Evolutionary conservation across 2,888 invertebrate genomes (phyloP), one percentile per base, ranked within the genome.

Genomic region (Brenthis ino): DNA sequence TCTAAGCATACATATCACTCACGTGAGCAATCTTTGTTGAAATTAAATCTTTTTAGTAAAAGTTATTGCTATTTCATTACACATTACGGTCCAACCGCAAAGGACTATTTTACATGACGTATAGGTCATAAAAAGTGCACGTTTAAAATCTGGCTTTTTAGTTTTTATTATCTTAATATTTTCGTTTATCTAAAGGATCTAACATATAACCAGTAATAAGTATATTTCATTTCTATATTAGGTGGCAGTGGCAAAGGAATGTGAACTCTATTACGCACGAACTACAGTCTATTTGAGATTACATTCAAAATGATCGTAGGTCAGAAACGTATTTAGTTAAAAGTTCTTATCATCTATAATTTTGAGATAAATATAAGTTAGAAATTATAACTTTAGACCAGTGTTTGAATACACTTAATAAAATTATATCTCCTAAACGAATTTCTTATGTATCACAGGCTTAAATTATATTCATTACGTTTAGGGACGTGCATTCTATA

Each of bases 401-500:
- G 73, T 71, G 74, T 80, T 80, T 79, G 80, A 79, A 81, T 80
- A 83, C 82, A 80, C 84, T 86, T 89, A 87, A 85, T 61, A 64
- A 64, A 84, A 77, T 83, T 82, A 83, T 83, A 81, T 79, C 82
- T 81, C 80, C 87, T 91, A 91, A 88, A 89, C 85, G 80, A 87
- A 83, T 86, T 86, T 87, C 87, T 88, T 90, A 80, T 89, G 88
- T 92, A 93, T 93, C 93, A 93, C 93, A 93, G 92, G 91, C 92
- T 92, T 92, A 92, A 91, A 91, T 85, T 86, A 92, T 90, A 91
- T 82, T 84, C 82, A 83, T 88, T 91, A 91, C 79, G 77, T 82
- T 87, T 84, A 89, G 86, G 92, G 93, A 93, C 92, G 92, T 91
- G 92, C 90, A 89, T 91, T 85, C 87, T 88, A 90, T 91, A 89